Base-by-base conservation (phyloP, 1,140 invertebrate genomes). In the Charaxes varanes region DNA sequence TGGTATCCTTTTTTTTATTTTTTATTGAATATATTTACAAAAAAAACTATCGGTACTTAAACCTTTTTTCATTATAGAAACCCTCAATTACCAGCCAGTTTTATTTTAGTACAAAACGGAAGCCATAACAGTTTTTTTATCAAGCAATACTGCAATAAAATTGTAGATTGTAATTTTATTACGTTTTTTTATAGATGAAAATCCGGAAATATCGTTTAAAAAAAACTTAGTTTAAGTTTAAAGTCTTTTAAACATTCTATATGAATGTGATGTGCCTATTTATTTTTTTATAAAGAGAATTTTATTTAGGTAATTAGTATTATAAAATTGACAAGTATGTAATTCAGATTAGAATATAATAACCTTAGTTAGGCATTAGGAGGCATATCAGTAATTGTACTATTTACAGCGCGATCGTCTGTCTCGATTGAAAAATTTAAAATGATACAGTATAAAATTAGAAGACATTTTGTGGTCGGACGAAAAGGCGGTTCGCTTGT, bases 261-360 rank as follows among this genome's bases (percentile, higher is more conserved):
- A 41, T 60, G 72, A 79, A 74, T 77, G 71, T 67, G 44, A 67
- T 68, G 72, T 77, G 74, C 74, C 70, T 79, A 79, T 79, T 79
- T 79, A 74, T 79, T 79, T 72, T 62, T 53, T 69, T 69, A 61
- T 62, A 51, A 70, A 60, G 61, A 70, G 51, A 65, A 67, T 60
- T 66, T 60, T 72, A 72, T 66, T 62, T 72, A 76, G 62, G 51
- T 71, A 53, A 52, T 50, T 58, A 37, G 33, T 44, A 31, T 44
- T 44, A 59, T 45, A 31, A 52, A 59, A 71, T 65, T 63, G 62
- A 69, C 64, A 73, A 69, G 50, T n/a, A n/a, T n/a, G n/a, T 67
- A 62, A 69, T 58, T 43, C 41, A 36, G 34, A 62, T 52, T 69
- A 64, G 60, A 61, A 38, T 54, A 53, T 61, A 43, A 35, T 22